Evolutionary conservation across 2,797 vertebrate species (phyloP).

Genomic region (Taeniopygia guttata): DNA sequence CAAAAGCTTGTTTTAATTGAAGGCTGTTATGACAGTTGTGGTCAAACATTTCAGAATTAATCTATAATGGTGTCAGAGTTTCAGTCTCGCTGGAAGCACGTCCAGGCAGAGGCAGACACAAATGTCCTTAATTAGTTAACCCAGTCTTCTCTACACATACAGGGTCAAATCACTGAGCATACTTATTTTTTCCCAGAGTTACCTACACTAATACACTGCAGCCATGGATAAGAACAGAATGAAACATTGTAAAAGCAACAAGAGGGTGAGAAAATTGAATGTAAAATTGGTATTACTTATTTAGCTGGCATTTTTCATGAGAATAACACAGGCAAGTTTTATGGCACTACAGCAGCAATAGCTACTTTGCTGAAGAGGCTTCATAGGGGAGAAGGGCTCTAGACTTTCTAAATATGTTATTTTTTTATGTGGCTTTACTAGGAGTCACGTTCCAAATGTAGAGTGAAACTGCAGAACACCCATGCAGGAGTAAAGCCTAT

Average conservation of each 20-base stretch:
- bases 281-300: neutral
- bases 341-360: neutral
- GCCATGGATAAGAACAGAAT: neutral
- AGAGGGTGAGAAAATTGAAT: neutral
- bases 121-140: neutral
- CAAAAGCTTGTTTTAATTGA: conserved; percentile 36
- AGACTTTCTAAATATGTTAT: neutral
- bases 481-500: neutral
- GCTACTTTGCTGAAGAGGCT: neutral
- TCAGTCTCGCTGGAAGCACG: conserved; percentile 2
- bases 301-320: neutral
- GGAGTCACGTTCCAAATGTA: neutral
- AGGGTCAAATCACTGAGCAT: neutral
- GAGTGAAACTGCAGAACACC: neutral
- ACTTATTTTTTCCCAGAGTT: neutral
- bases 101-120: neutral
- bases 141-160: neutral
- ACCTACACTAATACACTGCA: neutral
- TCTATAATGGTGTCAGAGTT: conserved; percentile 13
- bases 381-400: neutral
- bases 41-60: conserved; percentile 24
- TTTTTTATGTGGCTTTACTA: neutral
- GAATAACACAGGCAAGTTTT: neutral
- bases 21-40: neutral
- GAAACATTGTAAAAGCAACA: neutral